Percentiles rank a stretch among this genome's conserved stretches.
These are phyloP conservation scores for Zeus faber DNA, from an alignment of 2,113 vertebrate genomes.

Conservation along the genomic window DNA sequence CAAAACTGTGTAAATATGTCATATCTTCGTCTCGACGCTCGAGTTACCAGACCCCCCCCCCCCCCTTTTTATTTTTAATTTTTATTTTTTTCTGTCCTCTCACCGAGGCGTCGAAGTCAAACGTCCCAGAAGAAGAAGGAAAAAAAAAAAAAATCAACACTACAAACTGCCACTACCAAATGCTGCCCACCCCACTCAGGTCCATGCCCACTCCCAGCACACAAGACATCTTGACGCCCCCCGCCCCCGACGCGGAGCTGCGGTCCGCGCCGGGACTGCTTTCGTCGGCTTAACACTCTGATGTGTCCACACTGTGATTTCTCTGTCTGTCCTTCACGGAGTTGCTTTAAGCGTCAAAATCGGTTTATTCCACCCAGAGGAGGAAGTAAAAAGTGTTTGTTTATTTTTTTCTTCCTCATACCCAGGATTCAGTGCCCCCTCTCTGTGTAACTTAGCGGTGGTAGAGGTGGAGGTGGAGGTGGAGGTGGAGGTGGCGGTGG, in stretches of 20 bases:
- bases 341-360: conserved; percentile 13
- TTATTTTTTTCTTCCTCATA: not conserved
- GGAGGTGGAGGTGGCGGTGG: not conserved
- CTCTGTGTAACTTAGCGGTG: conserved; percentile 11
- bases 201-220: not conserved
- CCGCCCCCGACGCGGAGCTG: too few species aligned
- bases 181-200: not conserved
- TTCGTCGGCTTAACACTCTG: conserved; percentile 6
- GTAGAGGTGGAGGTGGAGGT: not conserved
- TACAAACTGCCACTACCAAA: conserved; percentile 27
- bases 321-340: conserved; percentile 28
- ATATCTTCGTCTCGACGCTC: conserved; percentile 47
- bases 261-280: too few species aligned
- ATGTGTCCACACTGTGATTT: conserved; percentile 59
- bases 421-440: conserved; percentile 1
- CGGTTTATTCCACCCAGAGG: conserved; percentile 12
- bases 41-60: not conserved
- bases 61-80: not conserved
- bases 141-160: too few species aligned
- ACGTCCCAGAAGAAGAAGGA: too few species aligned
- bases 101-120: conserved; percentile 33
- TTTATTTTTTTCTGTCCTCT: conserved; percentile 12
- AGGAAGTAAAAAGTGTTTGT: not conserved
- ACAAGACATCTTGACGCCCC: too few species aligned
- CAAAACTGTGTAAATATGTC: conserved; percentile 57